Percentiles rank a stretch among this genome's conserved stretches.
phyloP scores from a whole-genome alignment of 2,113 vertebrate genomes.

The Perca flavescens region DNA sequence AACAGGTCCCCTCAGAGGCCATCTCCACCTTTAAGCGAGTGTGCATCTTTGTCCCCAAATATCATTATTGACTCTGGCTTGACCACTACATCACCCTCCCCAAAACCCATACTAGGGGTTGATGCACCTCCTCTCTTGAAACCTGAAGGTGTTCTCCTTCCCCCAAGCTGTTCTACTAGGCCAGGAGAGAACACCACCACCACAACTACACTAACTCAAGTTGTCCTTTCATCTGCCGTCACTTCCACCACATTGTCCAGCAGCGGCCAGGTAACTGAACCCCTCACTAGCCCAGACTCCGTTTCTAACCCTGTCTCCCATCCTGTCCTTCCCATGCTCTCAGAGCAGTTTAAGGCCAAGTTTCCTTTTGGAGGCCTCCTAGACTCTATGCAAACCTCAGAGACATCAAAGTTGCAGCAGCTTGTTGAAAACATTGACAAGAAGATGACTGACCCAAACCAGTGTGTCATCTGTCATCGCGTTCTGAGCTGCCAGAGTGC shows the following conservation, averaged over 20 bases:
- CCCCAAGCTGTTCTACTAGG: slow-evolving; percentile 82
- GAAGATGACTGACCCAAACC: slow-evolving; percentile 99
- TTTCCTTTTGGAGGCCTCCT: slow-evolving; percentile 98
- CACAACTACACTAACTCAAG: slow-evolving; percentile 84
- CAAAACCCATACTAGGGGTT: slow-evolving; percentile 82
- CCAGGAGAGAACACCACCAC: slow-evolving; percentile 83
- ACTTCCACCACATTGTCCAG: slow-evolving; percentile 77
- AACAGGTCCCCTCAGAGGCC: slow-evolving; percentile 95
- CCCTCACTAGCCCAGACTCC: slow-evolving; percentile 80
- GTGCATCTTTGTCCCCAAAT: slow-evolving; percentile 94
- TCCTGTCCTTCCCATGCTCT: slow-evolving; percentile 89
- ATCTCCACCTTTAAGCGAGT: slow-evolving; percentile 95
- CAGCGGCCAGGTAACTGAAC: slow-evolving; percentile 80
- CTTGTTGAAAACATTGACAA: slow-evolving; percentile 99
- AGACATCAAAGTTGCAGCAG: slow-evolving; percentile 98
- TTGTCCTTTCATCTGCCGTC: slow-evolving; percentile 81
- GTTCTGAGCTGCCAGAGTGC: slow-evolving; percentile 99
- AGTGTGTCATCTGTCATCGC: slow-evolving; percentile 97
- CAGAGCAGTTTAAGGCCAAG: slow-evolving; percentile 96
- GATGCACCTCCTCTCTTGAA: slow-evolving; percentile 86
- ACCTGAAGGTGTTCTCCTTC: slow-evolving; percentile 87
- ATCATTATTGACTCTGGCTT: slow-evolving; percentile 86
- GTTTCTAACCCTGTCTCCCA: slow-evolving; percentile 86
- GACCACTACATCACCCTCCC: slow-evolving; percentile 86
- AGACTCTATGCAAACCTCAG: slow-evolving; percentile 99